Conservation (phyloP, 2,113 vertebrate genomes). For the Trichomycterus rosablanca region DNA sequence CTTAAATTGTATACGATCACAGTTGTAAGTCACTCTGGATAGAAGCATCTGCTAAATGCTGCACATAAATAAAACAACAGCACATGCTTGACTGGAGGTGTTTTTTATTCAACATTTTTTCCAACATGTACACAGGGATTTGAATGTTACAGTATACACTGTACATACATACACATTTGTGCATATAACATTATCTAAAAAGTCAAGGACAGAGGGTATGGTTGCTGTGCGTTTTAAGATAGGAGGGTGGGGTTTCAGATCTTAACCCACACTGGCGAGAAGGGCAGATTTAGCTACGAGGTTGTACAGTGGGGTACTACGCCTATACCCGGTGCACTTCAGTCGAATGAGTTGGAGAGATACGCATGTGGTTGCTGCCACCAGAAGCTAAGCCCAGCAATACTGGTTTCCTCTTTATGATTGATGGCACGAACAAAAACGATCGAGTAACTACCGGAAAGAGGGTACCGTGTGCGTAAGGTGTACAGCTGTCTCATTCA, state of each 20-base stretch:
- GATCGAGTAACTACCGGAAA: slow-evolving; percentile 6
- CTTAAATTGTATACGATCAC: too few relatives aligned
- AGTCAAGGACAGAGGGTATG: slow-evolving; percentile 61
- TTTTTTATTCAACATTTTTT: slow-evolving; percentile 68
- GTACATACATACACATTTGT: slow-evolving; percentile 67
- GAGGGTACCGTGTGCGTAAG: background rate
- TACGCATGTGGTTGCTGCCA: slow-evolving; percentile 44
- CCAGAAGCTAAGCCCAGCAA: slow-evolving; percentile 13
- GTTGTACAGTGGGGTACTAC: slow-evolving; percentile 24
- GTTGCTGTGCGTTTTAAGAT: slow-evolving; percentile 70
- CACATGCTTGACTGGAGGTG: slow-evolving; percentile 56
- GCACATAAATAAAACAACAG: too few relatives aligned
- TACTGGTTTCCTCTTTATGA: slow-evolving; percentile 3
- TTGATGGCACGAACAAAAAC: slow-evolving; percentile 1
- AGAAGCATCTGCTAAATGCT: too few relatives aligned
- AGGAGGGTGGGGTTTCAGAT: slow-evolving; percentile 51
- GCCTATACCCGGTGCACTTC: slow-evolving; percentile 50
- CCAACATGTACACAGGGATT: slow-evolving; percentile 70
- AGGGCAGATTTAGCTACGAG: background rate
- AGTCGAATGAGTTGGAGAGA: slow-evolving; percentile 45
- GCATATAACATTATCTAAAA: slow-evolving; percentile 70
- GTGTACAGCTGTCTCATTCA: too few relatives aligned
- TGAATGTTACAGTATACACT: slow-evolving; percentile 69
- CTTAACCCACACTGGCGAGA: slow-evolving; percentile 43
- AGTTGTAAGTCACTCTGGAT: too few relatives aligned